These are phyloP conservation scores for Drosophila lutescens DNA, from an alignment of 2,888 invertebrate genomes.

Conservation along the genomic window DNA sequence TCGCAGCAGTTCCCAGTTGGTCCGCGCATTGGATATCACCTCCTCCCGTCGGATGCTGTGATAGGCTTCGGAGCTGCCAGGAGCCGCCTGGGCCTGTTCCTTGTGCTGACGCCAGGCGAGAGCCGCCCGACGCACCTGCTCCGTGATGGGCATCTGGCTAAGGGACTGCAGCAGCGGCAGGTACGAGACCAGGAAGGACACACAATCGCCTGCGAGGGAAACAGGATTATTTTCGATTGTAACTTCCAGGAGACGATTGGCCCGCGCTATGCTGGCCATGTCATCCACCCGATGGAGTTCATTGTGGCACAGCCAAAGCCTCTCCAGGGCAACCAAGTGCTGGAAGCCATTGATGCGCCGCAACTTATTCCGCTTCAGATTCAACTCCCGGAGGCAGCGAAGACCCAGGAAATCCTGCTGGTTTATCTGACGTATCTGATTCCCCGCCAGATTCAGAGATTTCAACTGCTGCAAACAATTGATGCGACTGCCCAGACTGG, in stretches of 20 bases:
- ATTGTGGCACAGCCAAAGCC: slow-evolving; percentile 84
- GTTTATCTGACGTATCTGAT: slow-evolving; percentile 92
- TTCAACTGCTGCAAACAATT: slow-evolving; percentile 90
- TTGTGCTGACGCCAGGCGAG: slow-evolving; percentile 92
- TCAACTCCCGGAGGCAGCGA: slow-evolving; percentile 92
- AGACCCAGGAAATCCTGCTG: slow-evolving; percentile 92
- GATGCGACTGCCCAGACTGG: slow-evolving; percentile 83
- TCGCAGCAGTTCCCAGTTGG: slow-evolving; percentile 93
- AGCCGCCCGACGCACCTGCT: slow-evolving; percentile 91
- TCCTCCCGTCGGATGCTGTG: slow-evolving; percentile 89
- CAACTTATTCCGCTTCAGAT: slow-evolving; percentile 93
- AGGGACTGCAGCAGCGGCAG: slow-evolving; percentile 89
- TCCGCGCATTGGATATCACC: slow-evolving; percentile 92
- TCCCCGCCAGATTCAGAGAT: slow-evolving; percentile 96
- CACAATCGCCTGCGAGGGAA: slow-evolving; percentile 91
- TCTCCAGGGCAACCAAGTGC: slow-evolving; percentile 90
- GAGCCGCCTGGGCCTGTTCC: slow-evolving; percentile 86
- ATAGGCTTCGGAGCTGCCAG: slow-evolving; percentile 85
- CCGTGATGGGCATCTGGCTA: slow-evolving; percentile 92
- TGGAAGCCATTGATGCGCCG: slow-evolving; percentile 92
- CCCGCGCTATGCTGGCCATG: slow-evolving; percentile 92
- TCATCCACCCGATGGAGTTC: slow-evolving; percentile 91
- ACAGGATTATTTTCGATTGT: slow-evolving; percentile 95
- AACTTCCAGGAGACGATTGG: slow-evolving; percentile 91
- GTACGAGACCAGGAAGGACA: slow-evolving; percentile 92